Evolutionary conservation across 53 echinoderm and acorn worm species (phyloP), one percentile per base, ranked within the genome.

Genomic region (Echinarachnius parma): DNA sequence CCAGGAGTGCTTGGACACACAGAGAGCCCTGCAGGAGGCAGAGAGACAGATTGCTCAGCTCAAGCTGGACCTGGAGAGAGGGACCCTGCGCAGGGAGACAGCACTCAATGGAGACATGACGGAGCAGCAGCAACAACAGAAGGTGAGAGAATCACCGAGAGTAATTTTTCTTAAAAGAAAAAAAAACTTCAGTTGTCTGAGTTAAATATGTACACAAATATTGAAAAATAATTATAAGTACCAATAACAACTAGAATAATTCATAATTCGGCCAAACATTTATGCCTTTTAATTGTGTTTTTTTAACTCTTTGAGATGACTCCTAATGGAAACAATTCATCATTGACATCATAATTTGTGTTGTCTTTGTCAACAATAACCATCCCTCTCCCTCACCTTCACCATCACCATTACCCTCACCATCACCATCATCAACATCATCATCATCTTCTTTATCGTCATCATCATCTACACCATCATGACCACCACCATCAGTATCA

Each of bases 21-120:
- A 89, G 80, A 79, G 57, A 42, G 80, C 93, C 30, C 34, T 93
- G 66, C 89, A 83, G 44, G 80, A 86, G 61, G 89, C 93, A 5
- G 89, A 93, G 81, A 31, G 71, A 10, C 82, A 93, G 67, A 89
- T 93, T 13, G 72, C 77, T 35, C 80, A 70, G 75, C 86, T 93
- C 46, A 86, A 85, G 48, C 59, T 82, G 23, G 89, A 93, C 59
- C 65, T 93, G 19, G 80, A 86, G 76, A 80, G 80, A 4, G 89
- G 86, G 18, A 74, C 83, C 31, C 28, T 66, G 19, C 58, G 60
- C 23, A 62, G 86, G 9, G 61, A 82, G 82, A 75, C 30, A 7
- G 49, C 79, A 29, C 84, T 56, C 75, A 79, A 75, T 39, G 89
- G 85, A 47, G 85, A 84, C n/a, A 53, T 62, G 16, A 55, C 86